Base-by-base conservation (phyloP, 2,888 invertebrate genomes). In the Campopleginae sp. region DNA sequence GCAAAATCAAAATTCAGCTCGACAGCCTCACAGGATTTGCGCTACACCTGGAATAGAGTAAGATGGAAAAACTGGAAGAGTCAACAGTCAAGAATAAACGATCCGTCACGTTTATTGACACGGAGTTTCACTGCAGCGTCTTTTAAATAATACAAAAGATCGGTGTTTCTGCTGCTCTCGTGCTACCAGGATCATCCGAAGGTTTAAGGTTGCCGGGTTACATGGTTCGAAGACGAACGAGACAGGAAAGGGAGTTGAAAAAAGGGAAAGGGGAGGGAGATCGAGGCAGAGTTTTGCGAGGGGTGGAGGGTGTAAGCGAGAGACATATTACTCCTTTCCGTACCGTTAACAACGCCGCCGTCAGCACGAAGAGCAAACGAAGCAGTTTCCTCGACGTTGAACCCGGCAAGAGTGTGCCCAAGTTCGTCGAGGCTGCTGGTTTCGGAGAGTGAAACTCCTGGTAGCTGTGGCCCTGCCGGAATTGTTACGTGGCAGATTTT, bases 301-400 rank as follows among this genome's bases (percentile, higher is more conserved):
- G 46, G 79, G 17, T 46, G 38, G 46, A 44, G 46, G 46, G 70
- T 65, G 71, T 74, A 81, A 85, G 77, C 82, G 74, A 76, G 82
- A 82, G 85, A 82, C 85, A 85, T 85, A 85, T 85, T 85, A 85
- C 85, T 85, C 79, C 82, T 85, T 85, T 82, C 85, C 85, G 85
- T 85, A 82, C 82, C 85, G 85, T 85, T 85, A 85, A 85, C 85
- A 85, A 85, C 82, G 85, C 76, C 76, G 77, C 82, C 82, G 85
- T 85, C 85, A 85, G 85, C 82, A 85, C 85, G 82, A 85, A 82
- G 82, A 85, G 85, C 85, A 85, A 82, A 85, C 85, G 85, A 85
- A 85, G 85, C 85, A 85, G 85, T 85, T 85, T 85, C 79, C 79
- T 85, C 79, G 48, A 82, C 79, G 82, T 54, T 85, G 79, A 85